Evolutionary conservation across 2,113 vertebrate species (phyloP).

Genomic region (Oophaga pumilio): DNA sequence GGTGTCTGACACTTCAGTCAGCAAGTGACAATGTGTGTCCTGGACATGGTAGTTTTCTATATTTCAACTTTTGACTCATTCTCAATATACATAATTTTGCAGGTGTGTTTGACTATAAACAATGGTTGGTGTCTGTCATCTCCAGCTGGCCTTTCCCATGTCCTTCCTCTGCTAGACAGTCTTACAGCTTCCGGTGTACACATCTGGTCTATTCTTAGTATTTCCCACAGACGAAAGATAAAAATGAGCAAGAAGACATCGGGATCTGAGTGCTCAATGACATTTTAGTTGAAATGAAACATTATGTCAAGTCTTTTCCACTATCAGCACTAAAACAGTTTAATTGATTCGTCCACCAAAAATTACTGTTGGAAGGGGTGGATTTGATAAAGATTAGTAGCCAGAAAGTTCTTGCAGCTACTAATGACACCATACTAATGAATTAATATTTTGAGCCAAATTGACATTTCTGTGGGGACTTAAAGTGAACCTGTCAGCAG

Average conservation of each 20-base stretch:
- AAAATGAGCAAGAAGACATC: slow-evolving; percentile 32
- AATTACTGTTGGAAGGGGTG: too few relatives aligned
- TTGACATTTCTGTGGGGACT: neutral
- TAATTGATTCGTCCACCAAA: too few relatives aligned
- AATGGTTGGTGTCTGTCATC: slow-evolving; percentile 23
- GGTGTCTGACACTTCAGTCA: neutral
- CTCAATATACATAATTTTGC: neutral
- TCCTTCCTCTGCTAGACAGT: slow-evolving; percentile 34
- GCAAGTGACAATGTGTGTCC: neutral
- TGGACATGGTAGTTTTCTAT: neutral
- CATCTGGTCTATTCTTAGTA: slow-evolving; percentile 22
- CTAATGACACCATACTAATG: neutral
- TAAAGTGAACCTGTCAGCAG: too few relatives aligned
- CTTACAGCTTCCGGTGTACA: slow-evolving; percentile 23
- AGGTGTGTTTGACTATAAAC: slow-evolving; percentile 4
- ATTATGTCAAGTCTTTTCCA: neutral
- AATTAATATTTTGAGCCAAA: neutral
- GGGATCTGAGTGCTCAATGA: neutral
- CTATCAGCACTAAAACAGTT: neutral
- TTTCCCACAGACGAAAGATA: neutral
- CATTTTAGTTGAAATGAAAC: neutral
- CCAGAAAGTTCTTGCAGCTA: too few relatives aligned
- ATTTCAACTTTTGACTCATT: neutral
- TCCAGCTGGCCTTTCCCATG: slow-evolving; percentile 29
- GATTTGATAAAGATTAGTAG: too few relatives aligned